These are phyloP conservation scores for Heliconius eleuchia DNA, from an alignment of 1,140 invertebrate species.

Conservation along the genomic window DNA sequence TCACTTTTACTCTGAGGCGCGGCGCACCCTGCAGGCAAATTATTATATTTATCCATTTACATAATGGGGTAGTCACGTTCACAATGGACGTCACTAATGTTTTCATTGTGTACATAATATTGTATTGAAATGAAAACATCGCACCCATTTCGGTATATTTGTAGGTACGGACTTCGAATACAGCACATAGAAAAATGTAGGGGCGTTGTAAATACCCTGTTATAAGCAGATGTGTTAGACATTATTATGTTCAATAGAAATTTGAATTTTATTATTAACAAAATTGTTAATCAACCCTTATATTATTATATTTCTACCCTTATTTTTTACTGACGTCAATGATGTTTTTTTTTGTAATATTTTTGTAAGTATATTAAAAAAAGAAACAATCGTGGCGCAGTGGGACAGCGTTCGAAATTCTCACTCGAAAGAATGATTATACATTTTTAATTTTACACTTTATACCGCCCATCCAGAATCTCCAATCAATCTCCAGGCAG, in stretches of 20 bases:
- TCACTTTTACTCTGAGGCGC: conserved; percentile 3
- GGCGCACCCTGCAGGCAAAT: conserved; percentile 15
- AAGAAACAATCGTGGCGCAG: neutral
- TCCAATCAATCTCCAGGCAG: too few species aligned
- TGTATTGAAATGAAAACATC: conserved; percentile 1
- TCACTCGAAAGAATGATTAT: too few species aligned
- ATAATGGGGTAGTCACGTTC: conserved; percentile 31
- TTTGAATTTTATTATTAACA: conserved; percentile 3
- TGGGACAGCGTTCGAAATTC: too few species aligned
- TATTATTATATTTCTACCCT: neutral
- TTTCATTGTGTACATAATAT: conserved; percentile 10
- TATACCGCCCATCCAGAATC: too few species aligned
- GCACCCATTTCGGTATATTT: neutral
- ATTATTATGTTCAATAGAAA: conserved; percentile 6
- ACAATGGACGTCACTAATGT: conserved; percentile 26
- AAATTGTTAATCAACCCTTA: conserved; percentile 10
- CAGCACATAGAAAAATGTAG: neutral
- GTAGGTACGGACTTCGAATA: neutral
- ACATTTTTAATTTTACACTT: too few species aligned
- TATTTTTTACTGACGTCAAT: neutral
- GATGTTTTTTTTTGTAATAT: neutral
- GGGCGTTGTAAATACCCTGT: conserved; percentile 10
- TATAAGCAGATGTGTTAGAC: conserved; percentile 30
- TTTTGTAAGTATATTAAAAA: neutral
- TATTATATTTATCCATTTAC: conserved; percentile 37